Base-by-base conservation (phyloP, 2,888 invertebrate genomes). In the Hybos culiciformis region DNA sequence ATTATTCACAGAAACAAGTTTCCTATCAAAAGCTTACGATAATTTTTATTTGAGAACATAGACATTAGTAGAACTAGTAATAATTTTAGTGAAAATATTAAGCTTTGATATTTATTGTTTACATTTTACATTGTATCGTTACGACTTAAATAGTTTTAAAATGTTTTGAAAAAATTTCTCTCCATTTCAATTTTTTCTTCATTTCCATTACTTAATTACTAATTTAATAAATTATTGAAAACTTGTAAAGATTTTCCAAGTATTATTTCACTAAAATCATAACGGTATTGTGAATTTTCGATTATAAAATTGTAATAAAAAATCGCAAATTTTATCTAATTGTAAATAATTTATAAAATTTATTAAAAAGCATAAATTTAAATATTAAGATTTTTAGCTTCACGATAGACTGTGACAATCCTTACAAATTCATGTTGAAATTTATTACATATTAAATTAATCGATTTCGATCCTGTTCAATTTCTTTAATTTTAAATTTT, bases 101-200 rank as follows among this genome's bases (percentile, higher is more conserved):
- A 74, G 23, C 84, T 70, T 61, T 86, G 86, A 61, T 83, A 86
- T 9, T 59, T 21, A 18, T 17, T 36, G 12, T n/a, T 52, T 5
- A 44, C 46, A 31, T 59, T 50, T 19, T 58, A 57, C 1, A 63
- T 60, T 12, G 78, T 55, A 48, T 70, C 72, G 68, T 58, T 20
- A 75, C n/a, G n/a, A n/a, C n/a, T n/a, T n/a, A 60, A 46, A 72
- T 62, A 15, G 54, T 48, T 57, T 14, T 42, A 37, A 8, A 51
- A 14, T 9, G 39, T 29, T 26, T 14, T 8, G 26, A 49, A 48
- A 36, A 48, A 51, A n/a, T n/a, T n/a, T n/a, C n/a, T n/a, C n/a
- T n/a, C n/a, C 12, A 20, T 32, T 31, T 12, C n/a, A 29, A 47
- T 42, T 5, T 5, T 4, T 20, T 20, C 14, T 20, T 21, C n/a